Conservation (phyloP, 1,140 invertebrate genomes). For the Belonocnema kinseyi region DNA sequence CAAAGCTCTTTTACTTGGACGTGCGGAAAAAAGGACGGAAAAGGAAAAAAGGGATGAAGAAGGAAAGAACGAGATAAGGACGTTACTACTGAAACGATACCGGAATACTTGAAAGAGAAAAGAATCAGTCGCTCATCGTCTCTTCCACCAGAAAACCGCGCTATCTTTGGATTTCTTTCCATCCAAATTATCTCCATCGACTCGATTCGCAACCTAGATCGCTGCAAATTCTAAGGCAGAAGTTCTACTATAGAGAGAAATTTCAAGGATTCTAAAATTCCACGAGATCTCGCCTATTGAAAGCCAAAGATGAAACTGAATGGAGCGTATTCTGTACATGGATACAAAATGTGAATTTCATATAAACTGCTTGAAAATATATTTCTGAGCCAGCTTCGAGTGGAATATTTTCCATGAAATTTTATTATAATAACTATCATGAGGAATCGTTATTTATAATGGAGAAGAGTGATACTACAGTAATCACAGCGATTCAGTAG, state of each 20-base stretch:
- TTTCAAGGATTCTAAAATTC: constrained; percentile 2
- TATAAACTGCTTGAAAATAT: constrained; percentile 21
- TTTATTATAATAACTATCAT: no score
- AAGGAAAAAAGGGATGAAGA: constrained; percentile 27
- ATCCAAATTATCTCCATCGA: constrained; percentile 30
- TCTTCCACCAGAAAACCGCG: background rate
- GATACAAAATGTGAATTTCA: constrained; percentile 20
- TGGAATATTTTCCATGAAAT: background rate
- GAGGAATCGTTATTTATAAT: no score
- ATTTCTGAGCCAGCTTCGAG: background rate
- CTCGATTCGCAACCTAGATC: constrained; percentile 15
- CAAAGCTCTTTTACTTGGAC: constrained; percentile 50
- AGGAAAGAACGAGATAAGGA: constrained; percentile 48
- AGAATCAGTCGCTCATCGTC: constrained; percentile 22
- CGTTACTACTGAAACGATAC: constrained; percentile 50
- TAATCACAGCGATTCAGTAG: no score
- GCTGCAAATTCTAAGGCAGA: constrained; percentile 14
- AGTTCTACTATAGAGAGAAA: background rate
- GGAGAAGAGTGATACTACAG: no score
- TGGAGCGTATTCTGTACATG: constrained; percentile 11
- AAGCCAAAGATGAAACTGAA: constrained; percentile 28
- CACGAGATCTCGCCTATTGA: constrained; percentile 24
- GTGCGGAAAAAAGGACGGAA: constrained; percentile 42
- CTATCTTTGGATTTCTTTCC: constrained; percentile 28
- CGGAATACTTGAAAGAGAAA: constrained; percentile 28